Conservation (phyloP, 2,888 invertebrate genomes). For the Caradrina clavipalpis region DNA sequence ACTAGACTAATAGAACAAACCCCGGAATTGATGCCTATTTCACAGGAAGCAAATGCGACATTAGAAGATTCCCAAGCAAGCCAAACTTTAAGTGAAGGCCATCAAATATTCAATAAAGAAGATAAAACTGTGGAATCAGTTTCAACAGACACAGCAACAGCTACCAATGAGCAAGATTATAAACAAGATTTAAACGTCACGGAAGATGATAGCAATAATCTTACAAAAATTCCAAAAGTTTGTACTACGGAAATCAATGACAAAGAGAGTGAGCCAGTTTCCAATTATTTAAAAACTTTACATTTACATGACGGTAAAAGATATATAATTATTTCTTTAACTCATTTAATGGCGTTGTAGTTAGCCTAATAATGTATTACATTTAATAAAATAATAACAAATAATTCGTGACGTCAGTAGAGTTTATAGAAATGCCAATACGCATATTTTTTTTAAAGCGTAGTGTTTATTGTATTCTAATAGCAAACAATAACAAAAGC, state of each 20-base stretch:
- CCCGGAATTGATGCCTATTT: neutral
- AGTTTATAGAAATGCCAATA: neutral
- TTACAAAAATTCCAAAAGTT: neutral
- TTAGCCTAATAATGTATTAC: constrained; percentile 19
- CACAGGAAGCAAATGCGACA: neutral
- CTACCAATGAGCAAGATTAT: neutral
- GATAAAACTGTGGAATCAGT: neutral
- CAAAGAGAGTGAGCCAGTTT: neutral
- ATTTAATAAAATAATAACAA: constrained; percentile 14
- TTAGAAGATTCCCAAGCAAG: neutral
- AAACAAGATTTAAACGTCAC: neutral
- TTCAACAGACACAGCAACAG: neutral
- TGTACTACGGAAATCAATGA: neutral
- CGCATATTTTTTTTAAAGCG: neutral
- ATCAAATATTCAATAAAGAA: neutral
- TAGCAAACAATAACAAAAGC: constrained; percentile 2
- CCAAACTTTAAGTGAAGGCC: neutral
- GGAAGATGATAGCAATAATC: neutral
- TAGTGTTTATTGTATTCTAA: neutral
- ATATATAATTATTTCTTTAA: constrained; percentile 13
- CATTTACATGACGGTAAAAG: constrained; percentile 27
- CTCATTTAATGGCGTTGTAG: constrained; percentile 25
- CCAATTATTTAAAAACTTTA: constrained; percentile 1
- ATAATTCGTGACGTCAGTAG: neutral
- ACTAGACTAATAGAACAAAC: neutral